Evolutionary conservation across 2,113 vertebrate species (phyloP).

Genomic region (Semicossyphus pulcher): DNA sequence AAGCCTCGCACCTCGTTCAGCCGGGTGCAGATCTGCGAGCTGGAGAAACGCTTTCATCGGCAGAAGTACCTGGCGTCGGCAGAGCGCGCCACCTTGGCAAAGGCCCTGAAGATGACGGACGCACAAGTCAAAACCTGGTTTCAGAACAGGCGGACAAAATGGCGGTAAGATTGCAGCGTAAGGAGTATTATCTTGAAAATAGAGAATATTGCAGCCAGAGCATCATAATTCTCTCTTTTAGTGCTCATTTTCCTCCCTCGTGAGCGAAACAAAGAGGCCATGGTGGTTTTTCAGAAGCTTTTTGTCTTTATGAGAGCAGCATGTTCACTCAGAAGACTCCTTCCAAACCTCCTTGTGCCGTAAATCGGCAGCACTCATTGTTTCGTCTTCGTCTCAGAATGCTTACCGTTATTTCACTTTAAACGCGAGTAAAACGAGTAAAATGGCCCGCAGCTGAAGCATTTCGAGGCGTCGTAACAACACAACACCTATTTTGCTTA

Average conservation of each 20-base stretch:
- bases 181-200: neutral
- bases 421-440: slow-evolving; percentile 19
- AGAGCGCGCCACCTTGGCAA: slow-evolving; percentile 91
- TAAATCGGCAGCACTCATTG: slow-evolving; percentile 22
- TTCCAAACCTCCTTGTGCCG: neutral
- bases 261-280: slow-evolving; percentile 9
- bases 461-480: slow-evolving; percentile 49
- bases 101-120: slow-evolving; percentile 96
- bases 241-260: neutral
- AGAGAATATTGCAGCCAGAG: neutral
- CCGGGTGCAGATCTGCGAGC: slow-evolving; percentile 96
- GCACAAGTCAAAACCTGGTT: slow-evolving; percentile 99
- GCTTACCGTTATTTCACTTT: slow-evolving; percentile 34
- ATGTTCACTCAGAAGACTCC: slow-evolving; percentile 4
- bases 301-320: slow-evolving; percentile 25
- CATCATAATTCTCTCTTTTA: neutral
- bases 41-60: slow-evolving; percentile 96
- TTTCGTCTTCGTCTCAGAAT: slow-evolving; percentile 33
- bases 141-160: slow-evolving; percentile 98
- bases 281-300: slow-evolving; percentile 5
- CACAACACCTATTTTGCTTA: slow-evolving; percentile 78
- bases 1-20: slow-evolving; percentile 98
- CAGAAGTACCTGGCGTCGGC: slow-evolving; percentile 93
- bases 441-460: slow-evolving; percentile 43
- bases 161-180: slow-evolving; percentile 86